Conservation (phyloP, 2,113 vertebrate genomes). For the Zosterops japonicus region DNA sequence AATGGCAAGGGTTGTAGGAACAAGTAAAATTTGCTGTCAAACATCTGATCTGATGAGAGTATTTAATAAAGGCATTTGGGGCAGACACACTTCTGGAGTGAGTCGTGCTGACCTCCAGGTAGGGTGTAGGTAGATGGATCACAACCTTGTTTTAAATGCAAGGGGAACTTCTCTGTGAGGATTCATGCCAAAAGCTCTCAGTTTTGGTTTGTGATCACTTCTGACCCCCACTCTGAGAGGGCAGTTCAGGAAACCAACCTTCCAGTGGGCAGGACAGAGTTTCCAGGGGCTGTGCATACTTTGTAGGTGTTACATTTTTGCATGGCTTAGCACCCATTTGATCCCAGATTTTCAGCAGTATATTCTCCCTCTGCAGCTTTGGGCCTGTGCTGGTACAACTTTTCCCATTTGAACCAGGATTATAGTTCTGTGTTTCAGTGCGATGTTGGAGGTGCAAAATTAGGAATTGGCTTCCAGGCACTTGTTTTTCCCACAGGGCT, state of each 20-base stretch:
- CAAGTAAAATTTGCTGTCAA: neutral
- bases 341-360: neutral
- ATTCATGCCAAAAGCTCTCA: neutral
- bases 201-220: neutral
- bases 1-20: neutral
- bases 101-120: neutral
- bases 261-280: neutral
- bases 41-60: neutral
- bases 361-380: neutral
- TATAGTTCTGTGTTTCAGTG: neutral
- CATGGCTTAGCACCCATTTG: neutral
- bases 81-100: neutral
- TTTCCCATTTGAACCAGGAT: neutral
- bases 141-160: neutral
- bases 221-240: neutral
- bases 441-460: neutral
- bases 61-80: neutral
- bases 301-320: neutral
- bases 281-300: accelerated
- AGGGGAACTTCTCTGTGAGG: neutral
- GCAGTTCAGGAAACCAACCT: neutral
- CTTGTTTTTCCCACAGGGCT: neutral
- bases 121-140: neutral
- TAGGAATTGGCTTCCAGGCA: neutral
- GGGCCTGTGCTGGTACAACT: neutral